Evolutionary conservation across 2,113 vertebrate species (phyloP), one percentile per base, ranked within the genome.

Genomic region (Pseudorectes ferrugineus): DNA sequence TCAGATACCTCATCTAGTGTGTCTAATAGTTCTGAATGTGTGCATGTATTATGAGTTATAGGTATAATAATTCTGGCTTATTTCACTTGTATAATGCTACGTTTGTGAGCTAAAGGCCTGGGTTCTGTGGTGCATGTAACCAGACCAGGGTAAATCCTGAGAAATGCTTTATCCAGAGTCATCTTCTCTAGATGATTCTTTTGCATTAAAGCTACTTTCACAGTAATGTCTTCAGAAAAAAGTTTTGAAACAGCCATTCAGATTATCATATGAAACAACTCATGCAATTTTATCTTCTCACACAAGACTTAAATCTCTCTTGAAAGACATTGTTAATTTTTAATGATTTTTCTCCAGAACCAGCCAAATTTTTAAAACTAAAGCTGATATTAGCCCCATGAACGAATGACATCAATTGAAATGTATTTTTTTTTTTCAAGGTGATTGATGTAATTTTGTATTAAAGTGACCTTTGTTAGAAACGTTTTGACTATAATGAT

Each of bases 391-490:
- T 97, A 96, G 82, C 52, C 80, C 68, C 58, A 83, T 21, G 67
- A 94, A 95, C 0, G 0, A 93, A 93, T 94, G 75, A 92, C 97
- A 97, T 97, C 89, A 95, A 48, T 95, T 97, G 97, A 97, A 97
- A 97, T 77, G 76, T 93, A 76, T 82, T 93, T 96, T 98, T 97
- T 98, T 98, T 97, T 97, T 94, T 97, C 97, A 98, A 98, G 97
- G 97, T 98, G 99, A 99, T 98, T 98, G 98, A 99, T 99, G 98
- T 98, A 97, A 99, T 99, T 98, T 98, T 92, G 93, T 98, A 98
- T 99, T 98, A 98, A 98, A 98, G 98, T 98, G 98, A 99, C 98
- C 98, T 99, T 98, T 98, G 97, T 98, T 97, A 97, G 98, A 98
- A 98, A 97, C 98, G 98, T 98, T 99, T 98, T 98, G 97, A 98